A percentile compares a stretch with the other conserved stretches of the same genome.
These are phyloP conservation scores for Harpalus rufipes DNA, from an alignment of 2,888 invertebrate species.

Conservation along the genomic window DNA sequence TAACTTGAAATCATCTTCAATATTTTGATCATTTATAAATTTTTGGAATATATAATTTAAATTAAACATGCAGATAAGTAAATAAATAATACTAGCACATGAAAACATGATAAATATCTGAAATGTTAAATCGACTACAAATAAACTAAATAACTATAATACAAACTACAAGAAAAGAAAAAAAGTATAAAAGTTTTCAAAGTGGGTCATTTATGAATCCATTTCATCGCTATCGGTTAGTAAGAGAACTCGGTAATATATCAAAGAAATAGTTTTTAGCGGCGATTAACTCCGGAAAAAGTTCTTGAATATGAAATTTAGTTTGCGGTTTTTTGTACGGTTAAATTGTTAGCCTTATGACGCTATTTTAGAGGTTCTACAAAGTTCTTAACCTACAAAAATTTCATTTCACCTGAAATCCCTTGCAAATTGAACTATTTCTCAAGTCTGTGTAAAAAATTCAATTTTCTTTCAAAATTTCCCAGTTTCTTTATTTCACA, in stretches of 20 bases:
- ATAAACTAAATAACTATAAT: background rate
- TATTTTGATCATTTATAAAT: too few relatives aligned
- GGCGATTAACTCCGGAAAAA: slow-evolving; percentile 30
- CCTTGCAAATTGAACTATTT: slow-evolving; percentile 45
- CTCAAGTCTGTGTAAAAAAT: slow-evolving; percentile 18
- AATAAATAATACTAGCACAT: background rate
- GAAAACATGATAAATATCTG: background rate
- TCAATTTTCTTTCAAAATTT: slow-evolving; percentile 41
- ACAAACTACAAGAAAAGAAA: slow-evolving; percentile 16
- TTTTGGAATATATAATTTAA: too few relatives aligned
- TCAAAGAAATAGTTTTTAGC: slow-evolving; percentile 33
- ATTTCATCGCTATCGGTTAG: slow-evolving; percentile 19
- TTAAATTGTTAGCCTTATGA: slow-evolving; percentile 26
- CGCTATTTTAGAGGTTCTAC: slow-evolving; percentile 33
- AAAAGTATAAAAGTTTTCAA: slow-evolving; percentile 27
- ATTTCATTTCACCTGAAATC: slow-evolving; percentile 46
- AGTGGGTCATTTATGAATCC: slow-evolving; percentile 5
- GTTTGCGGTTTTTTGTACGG: slow-evolving; percentile 23
- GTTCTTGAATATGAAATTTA: slow-evolving; percentile 39
- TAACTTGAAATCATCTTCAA: too few relatives aligned
- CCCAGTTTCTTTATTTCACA: slow-evolving; percentile 13
- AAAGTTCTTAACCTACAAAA: slow-evolving; percentile 49
- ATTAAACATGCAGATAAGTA: background rate
- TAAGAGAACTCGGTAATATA: slow-evolving; percentile 4
- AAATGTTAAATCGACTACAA: background rate